These are phyloP conservation scores for Pyrocephalus nanus DNA, from an alignment of 2,797 vertebrate species.

Conservation along the genomic window DNA sequence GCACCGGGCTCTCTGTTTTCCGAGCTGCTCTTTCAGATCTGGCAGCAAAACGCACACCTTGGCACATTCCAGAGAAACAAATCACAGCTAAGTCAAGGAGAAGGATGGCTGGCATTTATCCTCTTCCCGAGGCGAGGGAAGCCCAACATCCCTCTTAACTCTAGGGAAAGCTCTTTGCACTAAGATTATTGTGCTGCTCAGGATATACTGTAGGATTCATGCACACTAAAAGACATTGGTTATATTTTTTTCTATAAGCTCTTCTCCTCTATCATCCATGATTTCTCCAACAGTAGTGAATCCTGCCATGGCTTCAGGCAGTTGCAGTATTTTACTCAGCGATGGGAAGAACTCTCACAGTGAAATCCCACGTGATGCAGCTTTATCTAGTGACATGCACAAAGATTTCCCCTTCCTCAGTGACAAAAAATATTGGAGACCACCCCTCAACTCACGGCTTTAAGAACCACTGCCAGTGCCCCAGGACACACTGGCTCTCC, in stretches of 20 bases:
- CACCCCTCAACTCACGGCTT: neutral
- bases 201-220: neutral
- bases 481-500: no score
- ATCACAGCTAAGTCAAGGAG: neutral
- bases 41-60: neutral
- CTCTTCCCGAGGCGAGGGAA: neutral
- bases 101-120: neutral
- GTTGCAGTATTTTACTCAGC: neutral
- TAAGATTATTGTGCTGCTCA: neutral
- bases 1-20: neutral
- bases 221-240: neutral
- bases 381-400: neutral
- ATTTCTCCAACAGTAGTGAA: neutral
- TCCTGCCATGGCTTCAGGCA: neutral
- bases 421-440: neutral
- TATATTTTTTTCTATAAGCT: neutral
- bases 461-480: no score
- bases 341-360: neutral
- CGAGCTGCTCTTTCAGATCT: neutral
- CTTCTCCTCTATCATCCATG: neutral
- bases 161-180: neutral
- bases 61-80: neutral
- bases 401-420: neutral
- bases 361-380: neutral
- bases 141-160: neutral